Evolutionary conservation across 2,888 invertebrate species (phyloP).

Genomic region (Chrysotoxum bicinctum): DNA sequence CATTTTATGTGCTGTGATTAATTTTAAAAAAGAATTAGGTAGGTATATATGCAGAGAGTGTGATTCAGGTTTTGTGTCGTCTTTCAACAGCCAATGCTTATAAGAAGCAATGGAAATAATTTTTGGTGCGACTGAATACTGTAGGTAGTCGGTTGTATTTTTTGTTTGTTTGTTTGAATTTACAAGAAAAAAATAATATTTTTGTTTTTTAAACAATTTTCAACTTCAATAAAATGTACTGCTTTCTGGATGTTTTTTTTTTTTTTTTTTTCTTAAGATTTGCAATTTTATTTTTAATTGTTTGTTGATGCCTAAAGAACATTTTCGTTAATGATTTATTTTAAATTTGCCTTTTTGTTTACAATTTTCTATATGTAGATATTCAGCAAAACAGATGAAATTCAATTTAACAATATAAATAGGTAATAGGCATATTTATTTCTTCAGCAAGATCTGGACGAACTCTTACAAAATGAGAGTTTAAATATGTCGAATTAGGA

Average conservation of each 20-base stretch:
- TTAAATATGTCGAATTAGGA: too few relatives aligned
- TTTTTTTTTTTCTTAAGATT: not conserved
- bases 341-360: not conserved
- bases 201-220: not conserved
- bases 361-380: not conserved
- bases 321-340: not conserved
- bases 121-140: not conserved
- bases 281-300: not conserved
- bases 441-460: not conserved
- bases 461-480: too few relatives aligned
- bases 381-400: not conserved
- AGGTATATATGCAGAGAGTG: not conserved
- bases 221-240: not conserved
- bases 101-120: slow-evolving; percentile 2
- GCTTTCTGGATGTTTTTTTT: not conserved
- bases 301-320: not conserved
- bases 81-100: slow-evolving; percentile 6
- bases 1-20: slow-evolving; percentile 7
- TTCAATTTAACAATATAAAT: not conserved
- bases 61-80: not conserved
- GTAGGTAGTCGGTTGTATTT: not conserved
- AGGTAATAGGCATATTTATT: not conserved
- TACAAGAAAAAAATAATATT: slow-evolving; percentile 1
- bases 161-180: not conserved
- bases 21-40: not conserved